phyloP scores from a whole-genome alignment of 37 sponge, comb jelly and placozoan genomes.

The Haliclona indistincta region DNA sequence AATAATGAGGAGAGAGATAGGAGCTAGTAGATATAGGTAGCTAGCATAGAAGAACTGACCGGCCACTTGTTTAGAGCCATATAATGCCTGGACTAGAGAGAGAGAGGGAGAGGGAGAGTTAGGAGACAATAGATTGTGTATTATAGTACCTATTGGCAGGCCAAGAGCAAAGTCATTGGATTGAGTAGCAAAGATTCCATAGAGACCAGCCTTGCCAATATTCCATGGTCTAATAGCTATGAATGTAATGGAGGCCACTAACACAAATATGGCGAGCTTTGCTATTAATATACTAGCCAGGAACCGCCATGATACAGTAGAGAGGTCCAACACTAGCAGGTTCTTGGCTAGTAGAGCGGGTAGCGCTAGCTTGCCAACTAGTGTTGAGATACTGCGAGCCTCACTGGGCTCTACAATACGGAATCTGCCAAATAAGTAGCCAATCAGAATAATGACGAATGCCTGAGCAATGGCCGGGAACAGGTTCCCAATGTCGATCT shows the following conservation, averaged over 20 bases:
- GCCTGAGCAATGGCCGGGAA: slow-evolving; percentile 69
- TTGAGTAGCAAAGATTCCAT: slow-evolving; percentile 66
- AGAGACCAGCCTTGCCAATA: slow-evolving; percentile 56
- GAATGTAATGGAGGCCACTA: slow-evolving; percentile 31
- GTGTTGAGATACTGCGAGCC: slow-evolving; percentile 32
- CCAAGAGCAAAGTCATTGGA: slow-evolving; percentile 83
- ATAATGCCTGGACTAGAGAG: slow-evolving; percentile 27
- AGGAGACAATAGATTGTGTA: too few relatives aligned
- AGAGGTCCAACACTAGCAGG: slow-evolving; percentile 47
- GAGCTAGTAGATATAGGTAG: slow-evolving; percentile 81
- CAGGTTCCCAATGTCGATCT: slow-evolving; percentile 28
- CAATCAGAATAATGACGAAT: slow-evolving; percentile 63
- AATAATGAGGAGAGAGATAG: slow-evolving; percentile 51
- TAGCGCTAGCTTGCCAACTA: slow-evolving; percentile 62
- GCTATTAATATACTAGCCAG: slow-evolving; percentile 55
- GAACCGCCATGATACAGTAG: slow-evolving; percentile 62
- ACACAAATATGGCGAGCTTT: slow-evolving; percentile 53
- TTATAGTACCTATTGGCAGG: slow-evolving; percentile 53
- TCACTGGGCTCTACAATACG: slow-evolving; percentile 56
- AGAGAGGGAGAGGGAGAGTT: neutral
- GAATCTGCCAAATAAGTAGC: slow-evolving; percentile 66
- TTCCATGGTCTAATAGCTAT: slow-evolving; percentile 30
- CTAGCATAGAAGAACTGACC: slow-evolving; percentile 49
- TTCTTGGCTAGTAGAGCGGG: slow-evolving; percentile 66
- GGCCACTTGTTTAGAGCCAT: neutral